Conservation (phyloP, 2,888 invertebrate genomes). For the Nomada hirtipes region DNA sequence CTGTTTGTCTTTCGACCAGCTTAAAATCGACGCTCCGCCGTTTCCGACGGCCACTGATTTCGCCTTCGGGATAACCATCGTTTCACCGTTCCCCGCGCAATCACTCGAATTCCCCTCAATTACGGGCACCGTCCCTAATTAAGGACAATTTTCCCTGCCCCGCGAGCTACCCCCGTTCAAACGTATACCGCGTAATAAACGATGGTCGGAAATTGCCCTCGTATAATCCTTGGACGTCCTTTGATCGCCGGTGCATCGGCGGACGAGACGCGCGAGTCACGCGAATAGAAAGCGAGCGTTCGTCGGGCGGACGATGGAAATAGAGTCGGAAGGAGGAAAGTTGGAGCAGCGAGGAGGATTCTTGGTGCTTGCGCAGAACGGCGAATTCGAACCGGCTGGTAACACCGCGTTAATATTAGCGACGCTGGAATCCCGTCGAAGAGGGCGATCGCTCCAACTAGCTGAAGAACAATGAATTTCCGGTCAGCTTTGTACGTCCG, state of each 20-base stretch:
- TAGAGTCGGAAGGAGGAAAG: slow-evolving; percentile 42
- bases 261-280: background rate
- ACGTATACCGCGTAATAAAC: slow-evolving; percentile 8
- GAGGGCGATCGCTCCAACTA: slow-evolving; percentile 55
- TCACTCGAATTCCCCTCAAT: slow-evolving; percentile 45
- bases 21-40: slow-evolving; percentile 25
- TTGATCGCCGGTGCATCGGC: background rate
- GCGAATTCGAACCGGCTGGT: slow-evolving; percentile 54
- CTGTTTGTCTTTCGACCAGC: slow-evolving; percentile 52
- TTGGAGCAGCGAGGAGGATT: slow-evolving; percentile 15
- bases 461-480: slow-evolving; percentile 69
- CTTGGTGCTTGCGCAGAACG: slow-evolving; percentile 49
- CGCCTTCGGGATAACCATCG: slow-evolving; percentile 32
- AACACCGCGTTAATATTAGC: slow-evolving; percentile 70
- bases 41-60: slow-evolving; percentile 36
- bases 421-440: slow-evolving; percentile 60
- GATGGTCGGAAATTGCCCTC: background rate
- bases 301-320: slow-evolving; percentile 36
- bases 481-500: slow-evolving; percentile 64
- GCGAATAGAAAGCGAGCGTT: background rate
- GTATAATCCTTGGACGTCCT: background rate
- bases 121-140: slow-evolving; percentile 42
- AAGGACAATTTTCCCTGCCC: slow-evolving; percentile 25
- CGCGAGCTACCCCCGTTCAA: background rate
- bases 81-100: slow-evolving; percentile 28